Evolutionary conservation across 2,797 vertebrate species (phyloP), one percentile per base, ranked within the genome.

Genomic region (Denticeps clupeoides): DNA sequence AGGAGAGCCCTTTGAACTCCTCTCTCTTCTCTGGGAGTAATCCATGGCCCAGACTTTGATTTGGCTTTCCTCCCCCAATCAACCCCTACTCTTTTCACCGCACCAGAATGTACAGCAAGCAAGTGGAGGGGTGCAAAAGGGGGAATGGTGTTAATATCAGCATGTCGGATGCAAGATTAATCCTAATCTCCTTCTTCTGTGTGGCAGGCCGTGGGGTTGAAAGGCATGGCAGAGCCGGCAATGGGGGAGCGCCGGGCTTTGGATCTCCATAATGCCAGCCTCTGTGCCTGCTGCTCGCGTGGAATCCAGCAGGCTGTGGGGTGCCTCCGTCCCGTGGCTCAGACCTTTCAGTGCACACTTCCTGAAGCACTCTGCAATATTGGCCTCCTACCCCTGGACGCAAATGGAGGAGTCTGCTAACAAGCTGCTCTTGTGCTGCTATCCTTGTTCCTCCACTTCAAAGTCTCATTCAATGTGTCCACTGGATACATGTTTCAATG

Each of bases 21-120:
- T 62, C 45, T 60, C 55, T 28, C 32, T 53, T 65, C 45, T 58
- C 33, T 55, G 38, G 52, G 50, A 65, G 65, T 84, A 82, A 82
- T 81, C 70, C 73, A 65, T 27, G 40, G 62, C 64, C 62, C 65
- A 65, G 61, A 52, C 80, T 76, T 81, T 77, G 65, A 75, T 75
- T 73, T 74, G 62, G 66, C 68, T 61, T 61, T 64, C 64, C 65
- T 61, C 61, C 64, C 64, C 65, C 57, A 62, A 62, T 58, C 67
- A 54, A 56, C 58, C 50, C 60, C 58, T 66, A 65, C 61, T 70
- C 61, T 65, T 32, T 28, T 62, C 51, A 54, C 45, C 44, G 50
- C 63, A 56, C 25, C 45, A 37, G 40, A 45, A 52, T 67, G 41
- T 55, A 62, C 18, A 51, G 18, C 45, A 59, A 53, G 55, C 47